Evolutionary conservation across 2,113 vertebrate genomes (phyloP).

Genomic region (Brevimyrus niger): DNA sequence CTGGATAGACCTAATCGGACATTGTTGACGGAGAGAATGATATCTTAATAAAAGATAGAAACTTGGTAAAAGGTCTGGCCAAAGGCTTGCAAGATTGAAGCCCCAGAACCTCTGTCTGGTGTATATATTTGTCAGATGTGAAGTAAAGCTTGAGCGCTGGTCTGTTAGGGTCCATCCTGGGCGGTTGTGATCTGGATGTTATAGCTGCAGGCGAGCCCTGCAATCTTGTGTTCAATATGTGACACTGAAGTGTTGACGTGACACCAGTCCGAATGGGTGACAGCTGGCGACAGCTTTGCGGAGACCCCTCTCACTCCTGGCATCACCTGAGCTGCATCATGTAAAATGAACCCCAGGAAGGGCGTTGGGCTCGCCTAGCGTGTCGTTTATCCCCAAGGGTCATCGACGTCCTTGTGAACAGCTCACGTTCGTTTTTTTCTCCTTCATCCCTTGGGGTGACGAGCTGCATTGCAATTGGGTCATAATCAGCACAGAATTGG

Average conservation of each 20-base stretch:
- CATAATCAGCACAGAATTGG: constrained; percentile 29
- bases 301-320: neutral
- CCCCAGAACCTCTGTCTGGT: neutral
- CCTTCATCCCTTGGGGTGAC: constrained; percentile 19
- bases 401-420: neutral
- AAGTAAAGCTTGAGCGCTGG: neutral
- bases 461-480: constrained; percentile 26
- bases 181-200: neutral
- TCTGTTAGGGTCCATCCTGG: neutral
- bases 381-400: neutral
- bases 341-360: neutral
- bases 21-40: neutral
- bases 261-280: neutral
- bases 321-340: neutral
- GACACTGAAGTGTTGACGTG: neutral
- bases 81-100: neutral
- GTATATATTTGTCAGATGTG: neutral
- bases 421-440: neutral
- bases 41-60: neutral
- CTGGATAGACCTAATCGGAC: neutral
- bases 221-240: neutral
- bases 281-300: neutral
- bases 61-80: neutral
- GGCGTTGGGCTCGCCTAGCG: neutral
- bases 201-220: neutral